Evolutionary conservation across 2,113 vertebrate genomes (phyloP).

Genomic region (Protobothrops mucrosquamatus): DNA sequence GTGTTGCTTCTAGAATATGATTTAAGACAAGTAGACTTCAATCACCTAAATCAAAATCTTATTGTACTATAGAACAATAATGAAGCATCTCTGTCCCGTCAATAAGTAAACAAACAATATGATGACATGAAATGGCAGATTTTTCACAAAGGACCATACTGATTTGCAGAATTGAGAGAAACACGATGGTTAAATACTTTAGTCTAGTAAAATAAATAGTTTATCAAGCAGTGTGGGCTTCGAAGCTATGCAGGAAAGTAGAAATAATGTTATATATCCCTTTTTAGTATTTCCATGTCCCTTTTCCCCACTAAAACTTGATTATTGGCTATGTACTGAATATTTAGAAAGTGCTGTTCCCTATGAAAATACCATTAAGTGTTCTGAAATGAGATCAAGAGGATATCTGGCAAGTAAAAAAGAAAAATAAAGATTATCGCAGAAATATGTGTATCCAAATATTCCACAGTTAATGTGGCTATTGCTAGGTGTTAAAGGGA

Average conservation of each 20-base stretch:
- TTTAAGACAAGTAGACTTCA: background rate
- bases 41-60: background rate
- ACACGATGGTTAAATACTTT: background rate
- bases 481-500: background rate
- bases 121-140: background rate
- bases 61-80: background rate
- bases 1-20: background rate
- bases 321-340: slow-evolving; percentile 50
- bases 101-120: background rate
- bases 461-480: slow-evolving; percentile 18
- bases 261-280: slow-evolving; percentile 52
- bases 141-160: background rate
- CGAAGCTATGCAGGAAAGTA: slow-evolving; percentile 33
- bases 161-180: background rate
- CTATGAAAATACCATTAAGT: slow-evolving; percentile 42
- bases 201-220: background rate
- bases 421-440: slow-evolving; percentile 55
- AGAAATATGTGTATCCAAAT: slow-evolving; percentile 18
- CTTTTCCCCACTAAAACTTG: slow-evolving; percentile 56
- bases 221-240: background rate
- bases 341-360: slow-evolving; percentile 35
- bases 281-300: slow-evolving; percentile 36
- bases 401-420: slow-evolving; percentile 44
- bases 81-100: background rate
- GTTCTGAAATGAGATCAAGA: background rate